Conservation (phyloP, 1,140 invertebrate genomes). For the Thaumetopoea pityocampa region DNA sequence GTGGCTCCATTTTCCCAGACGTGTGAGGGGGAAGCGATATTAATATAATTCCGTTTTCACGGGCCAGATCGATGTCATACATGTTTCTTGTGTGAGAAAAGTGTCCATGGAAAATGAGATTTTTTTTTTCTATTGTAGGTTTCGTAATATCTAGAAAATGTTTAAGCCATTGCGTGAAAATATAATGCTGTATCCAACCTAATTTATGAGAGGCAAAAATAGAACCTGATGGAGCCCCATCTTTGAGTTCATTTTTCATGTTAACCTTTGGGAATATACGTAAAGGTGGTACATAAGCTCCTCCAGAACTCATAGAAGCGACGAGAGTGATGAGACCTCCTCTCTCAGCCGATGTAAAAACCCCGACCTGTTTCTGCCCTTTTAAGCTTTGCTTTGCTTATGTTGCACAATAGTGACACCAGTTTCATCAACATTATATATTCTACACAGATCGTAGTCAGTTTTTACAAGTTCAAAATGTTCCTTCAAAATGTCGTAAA, state of each 20-base stretch:
- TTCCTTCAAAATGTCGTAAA: constrained; percentile 29
- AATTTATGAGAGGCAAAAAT: constrained; percentile 28
- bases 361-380: constrained; percentile 42
- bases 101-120: constrained; percentile 36
- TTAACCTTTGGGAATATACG: constrained; percentile 20
- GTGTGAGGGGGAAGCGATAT: no score
- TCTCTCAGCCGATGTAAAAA: constrained; percentile 35
- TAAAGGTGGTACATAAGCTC: constrained; percentile 39
- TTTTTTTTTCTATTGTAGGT: constrained; percentile 20
- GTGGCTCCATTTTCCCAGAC: constrained; percentile 49
- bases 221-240: constrained; percentile 40
- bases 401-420: constrained; percentile 33
- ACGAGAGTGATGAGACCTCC: constrained; percentile 40
- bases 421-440: constrained; percentile 47
- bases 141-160: constrained; percentile 26
- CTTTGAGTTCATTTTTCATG: constrained; percentile 29
- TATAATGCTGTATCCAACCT: constrained; percentile 25
- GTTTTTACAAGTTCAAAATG: constrained; percentile 24
- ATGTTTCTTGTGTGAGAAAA: constrained; percentile 37
- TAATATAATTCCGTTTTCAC: constrained; percentile 41
- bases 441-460: constrained; percentile 16
- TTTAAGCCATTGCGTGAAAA: constrained; percentile 43
- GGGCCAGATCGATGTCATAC: constrained; percentile 31
- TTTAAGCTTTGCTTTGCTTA: constrained; percentile 24
- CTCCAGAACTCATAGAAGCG: constrained; percentile 35